Evolutionary conservation across 2,797 vertebrate genomes (phyloP), one percentile per base, ranked within the genome.

Genomic region (Cryptoprocta ferox): DNA sequence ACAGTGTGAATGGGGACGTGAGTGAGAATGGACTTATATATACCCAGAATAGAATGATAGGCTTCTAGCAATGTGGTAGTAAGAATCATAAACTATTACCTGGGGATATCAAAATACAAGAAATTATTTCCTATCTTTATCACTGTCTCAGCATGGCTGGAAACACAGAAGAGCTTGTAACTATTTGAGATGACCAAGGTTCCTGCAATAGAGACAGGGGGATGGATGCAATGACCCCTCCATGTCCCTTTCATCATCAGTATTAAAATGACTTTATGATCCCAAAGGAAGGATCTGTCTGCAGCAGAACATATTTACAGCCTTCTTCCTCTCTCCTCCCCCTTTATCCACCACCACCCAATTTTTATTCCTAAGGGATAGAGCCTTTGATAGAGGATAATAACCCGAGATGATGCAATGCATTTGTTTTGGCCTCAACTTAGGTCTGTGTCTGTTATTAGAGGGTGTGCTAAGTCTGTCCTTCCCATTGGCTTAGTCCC

Each of bases 361-460:
- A 56, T 84, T 92, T 97, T 95, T 98, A 98, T 97, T 98, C 97
- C 90, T 97, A 65, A 85, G 91, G 96, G 90, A 98, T 89, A 93
- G 73, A 98, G 89, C 39, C 91, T 98, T 98, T 98, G 98, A 98
- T 98, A 98, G 95, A 98, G 78, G 91, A 97, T 96, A 98, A 98
- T 98, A 98, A 97, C 95, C 97, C 56, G 71, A 97, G 95, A 98
- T 99, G 98, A 98, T 97, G 98, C 96, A 98, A 98, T 98, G 79
- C 85, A 98, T 98, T 99, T 98, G 97, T 98, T 98, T 98, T 98
- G 98, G 98, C 98, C 95, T 97, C 92, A 78, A 61, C 91, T 82
- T 96, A 63, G 71, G 94, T 97, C 96, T 98, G 95, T 98, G 95
- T 92, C 93, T 98, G 86, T 98, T 98, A 97, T 98, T 98, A 98